Conservation (phyloP, 1,140 invertebrate species). For the Rhopalosiphum padi region DNA sequence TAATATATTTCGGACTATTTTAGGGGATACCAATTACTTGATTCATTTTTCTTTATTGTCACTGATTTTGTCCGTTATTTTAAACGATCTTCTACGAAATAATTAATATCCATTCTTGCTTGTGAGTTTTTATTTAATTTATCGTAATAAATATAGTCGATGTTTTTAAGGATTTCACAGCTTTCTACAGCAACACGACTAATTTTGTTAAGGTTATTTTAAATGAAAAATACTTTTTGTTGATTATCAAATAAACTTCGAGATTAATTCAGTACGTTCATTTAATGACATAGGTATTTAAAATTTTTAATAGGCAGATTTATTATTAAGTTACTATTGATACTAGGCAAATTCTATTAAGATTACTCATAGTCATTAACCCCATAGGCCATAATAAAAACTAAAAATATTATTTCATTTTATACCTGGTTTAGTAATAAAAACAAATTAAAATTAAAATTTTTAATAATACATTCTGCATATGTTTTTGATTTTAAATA, state of each 20-base stretch:
- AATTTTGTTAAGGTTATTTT: neutral
- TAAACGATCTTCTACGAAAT: neutral
- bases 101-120: neutral
- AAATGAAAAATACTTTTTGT: neutral
- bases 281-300: neutral
- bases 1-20: neutral
- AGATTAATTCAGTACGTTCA: neutral
- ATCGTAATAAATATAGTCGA: neutral
- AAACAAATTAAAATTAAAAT: neutral
- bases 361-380: neutral
- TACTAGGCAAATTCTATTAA: neutral
- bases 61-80: neutral
- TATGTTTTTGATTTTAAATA: neutral
- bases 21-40: neutral
- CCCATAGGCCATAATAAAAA: neutral
- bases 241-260: neutral
- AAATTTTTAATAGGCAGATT: neutral
- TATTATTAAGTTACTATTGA: neutral
- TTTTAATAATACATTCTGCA: neutral
- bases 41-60: too few species aligned
- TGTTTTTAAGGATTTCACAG: neutral
- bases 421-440: neutral
- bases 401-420: neutral
- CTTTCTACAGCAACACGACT: neutral
- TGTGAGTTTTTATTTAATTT: neutral